Percentiles rank a stretch among this genome's conserved stretches.
These are phyloP conservation scores for Aplochiton taeniatus DNA, from an alignment of 2,797 vertebrate genomes.

Conservation along the genomic window DNA sequence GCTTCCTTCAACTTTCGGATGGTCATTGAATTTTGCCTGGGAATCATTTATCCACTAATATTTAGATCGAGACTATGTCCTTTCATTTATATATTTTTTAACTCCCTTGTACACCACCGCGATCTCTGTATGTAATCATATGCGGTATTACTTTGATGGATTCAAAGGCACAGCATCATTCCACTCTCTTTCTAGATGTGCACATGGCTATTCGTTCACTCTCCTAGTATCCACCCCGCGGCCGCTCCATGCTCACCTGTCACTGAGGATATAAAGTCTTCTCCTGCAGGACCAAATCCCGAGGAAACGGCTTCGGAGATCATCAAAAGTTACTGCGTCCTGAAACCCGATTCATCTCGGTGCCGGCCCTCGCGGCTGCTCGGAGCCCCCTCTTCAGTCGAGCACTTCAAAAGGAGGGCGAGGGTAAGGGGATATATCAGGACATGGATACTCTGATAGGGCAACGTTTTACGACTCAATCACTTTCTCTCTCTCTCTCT, in stretches of 20 bases:
- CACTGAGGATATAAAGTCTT: constrained; percentile 49
- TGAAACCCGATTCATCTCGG: constrained; percentile 58
- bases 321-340: constrained; percentile 57
- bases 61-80: too few relatives aligned
- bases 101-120: too few relatives aligned
- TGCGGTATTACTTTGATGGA: too few relatives aligned
- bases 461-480: constrained; percentile 51
- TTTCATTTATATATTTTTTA: too few relatives aligned
- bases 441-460: constrained; percentile 53
- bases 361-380: constrained; percentile 50
- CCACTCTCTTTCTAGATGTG: too few relatives aligned
- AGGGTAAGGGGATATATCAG: constrained; percentile 31
- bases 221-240: neutral
- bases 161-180: too few relatives aligned
- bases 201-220: too few relatives aligned
- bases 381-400: constrained; percentile 32
- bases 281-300: constrained; percentile 44
- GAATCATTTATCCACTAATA: too few relatives aligned
- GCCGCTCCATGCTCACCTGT: constrained; percentile 56
- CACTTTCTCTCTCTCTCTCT: too few relatives aligned
- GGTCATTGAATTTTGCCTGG: too few relatives aligned
- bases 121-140: too few relatives aligned
- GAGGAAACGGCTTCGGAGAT: constrained; percentile 55
- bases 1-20: too few relatives aligned
- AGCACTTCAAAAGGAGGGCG: constrained; percentile 55